A percentile compares a stretch with the other conserved stretches of the same genome.
Conservation (phyloP, 2,113 vertebrate genomes). For the Lagopus muta region DNA sequence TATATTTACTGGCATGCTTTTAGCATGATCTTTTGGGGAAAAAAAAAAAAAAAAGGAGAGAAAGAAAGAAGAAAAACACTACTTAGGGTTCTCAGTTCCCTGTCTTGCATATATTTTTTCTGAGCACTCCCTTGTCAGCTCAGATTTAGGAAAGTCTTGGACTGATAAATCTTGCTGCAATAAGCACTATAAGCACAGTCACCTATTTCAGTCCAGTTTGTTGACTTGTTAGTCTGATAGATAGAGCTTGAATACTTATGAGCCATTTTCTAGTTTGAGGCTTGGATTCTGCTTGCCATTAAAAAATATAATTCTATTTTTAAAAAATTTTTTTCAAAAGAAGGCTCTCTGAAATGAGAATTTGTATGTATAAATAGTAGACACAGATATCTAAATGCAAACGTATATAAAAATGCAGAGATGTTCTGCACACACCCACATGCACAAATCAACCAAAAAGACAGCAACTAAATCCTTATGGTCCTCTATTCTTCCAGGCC, state of each 20-base stretch:
- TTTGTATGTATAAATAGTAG: neutral
- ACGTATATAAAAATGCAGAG: neutral
- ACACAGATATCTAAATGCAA: neutral
- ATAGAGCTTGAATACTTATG: slow-evolving; percentile 21
- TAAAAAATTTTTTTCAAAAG: neutral
- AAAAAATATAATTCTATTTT: neutral
- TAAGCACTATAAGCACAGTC: neutral
- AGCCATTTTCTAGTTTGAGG: neutral
- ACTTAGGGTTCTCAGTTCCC: neutral
- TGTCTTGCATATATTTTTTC: neutral
- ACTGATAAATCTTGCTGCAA: slow-evolving; percentile 1
- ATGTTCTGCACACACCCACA: neutral
- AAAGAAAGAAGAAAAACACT: neutral
- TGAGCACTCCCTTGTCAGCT: neutral
- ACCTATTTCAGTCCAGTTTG: slow-evolving; percentile 17
- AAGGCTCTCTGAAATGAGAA: neutral
- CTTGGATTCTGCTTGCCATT: slow-evolving; percentile 21
- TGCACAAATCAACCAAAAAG: neutral
- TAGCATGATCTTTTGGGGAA: neutral
- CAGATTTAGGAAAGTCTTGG: neutral
- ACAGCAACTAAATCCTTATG: neutral
- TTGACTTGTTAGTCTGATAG: slow-evolving; percentile 17
- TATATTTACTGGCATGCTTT: neutral
- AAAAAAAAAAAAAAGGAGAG: neutral
- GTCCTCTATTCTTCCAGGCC: neutral